These are phyloP conservation scores for Arremon brunneinucha DNA, from an alignment of 2,797 vertebrate genomes.

Conservation along the genomic window DNA sequence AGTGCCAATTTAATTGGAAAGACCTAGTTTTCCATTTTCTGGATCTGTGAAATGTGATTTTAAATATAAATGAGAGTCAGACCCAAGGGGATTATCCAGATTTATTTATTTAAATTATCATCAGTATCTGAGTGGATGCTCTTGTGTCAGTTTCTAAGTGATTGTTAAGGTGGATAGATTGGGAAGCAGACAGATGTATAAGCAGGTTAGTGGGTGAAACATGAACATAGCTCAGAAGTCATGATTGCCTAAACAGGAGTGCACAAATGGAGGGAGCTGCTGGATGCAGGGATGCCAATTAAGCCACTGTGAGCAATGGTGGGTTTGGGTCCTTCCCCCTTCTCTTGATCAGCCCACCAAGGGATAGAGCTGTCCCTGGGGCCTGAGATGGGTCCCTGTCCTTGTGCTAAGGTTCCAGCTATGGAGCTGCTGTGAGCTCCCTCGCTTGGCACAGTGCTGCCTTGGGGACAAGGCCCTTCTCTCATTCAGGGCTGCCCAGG, in stretches of 20 bases:
- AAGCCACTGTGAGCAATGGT: background rate
- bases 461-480: background rate
- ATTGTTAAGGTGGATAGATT: background rate
- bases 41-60: constrained; percentile 4
- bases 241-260: background rate
- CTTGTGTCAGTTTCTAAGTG: background rate
- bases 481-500: background rate
- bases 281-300: background rate
- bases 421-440: background rate
- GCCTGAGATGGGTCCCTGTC: background rate
- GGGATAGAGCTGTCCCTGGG: background rate
- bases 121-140: background rate
- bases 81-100: background rate
- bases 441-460: background rate
- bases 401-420: background rate
- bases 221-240: background rate
- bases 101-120: background rate
- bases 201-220: background rate
- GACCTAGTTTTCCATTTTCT: background rate
- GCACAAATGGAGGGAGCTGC: background rate
- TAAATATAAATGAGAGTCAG: background rate
- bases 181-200: background rate
- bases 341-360: background rate
- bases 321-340: background rate
- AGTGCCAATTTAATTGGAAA: background rate